Evolutionary conservation across 1,140 invertebrate genomes (phyloP).

Genomic region (Drosophila bipectinata): DNA sequence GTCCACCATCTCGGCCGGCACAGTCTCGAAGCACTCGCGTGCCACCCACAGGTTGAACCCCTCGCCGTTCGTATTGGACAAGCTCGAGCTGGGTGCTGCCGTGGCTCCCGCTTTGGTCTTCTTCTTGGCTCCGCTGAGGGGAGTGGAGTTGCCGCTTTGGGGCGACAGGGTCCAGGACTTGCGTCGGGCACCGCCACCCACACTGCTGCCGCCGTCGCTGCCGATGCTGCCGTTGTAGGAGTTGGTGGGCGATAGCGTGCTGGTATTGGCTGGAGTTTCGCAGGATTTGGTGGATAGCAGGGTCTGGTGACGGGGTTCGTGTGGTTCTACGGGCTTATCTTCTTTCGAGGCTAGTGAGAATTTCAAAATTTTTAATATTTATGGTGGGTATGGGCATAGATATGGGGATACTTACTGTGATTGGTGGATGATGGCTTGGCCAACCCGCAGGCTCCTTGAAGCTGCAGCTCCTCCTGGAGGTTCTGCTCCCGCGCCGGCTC

Average conservation of each 20-base stretch:
- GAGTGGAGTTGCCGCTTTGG: constrained; percentile 62
- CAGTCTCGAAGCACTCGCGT: constrained; percentile 78
- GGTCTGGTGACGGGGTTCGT: constrained; percentile 56
- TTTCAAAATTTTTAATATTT: not conserved
- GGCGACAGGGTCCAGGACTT: constrained; percentile 80
- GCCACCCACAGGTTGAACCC: constrained; percentile 80
- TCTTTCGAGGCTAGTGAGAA: not conserved
- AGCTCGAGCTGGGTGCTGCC: not conserved
- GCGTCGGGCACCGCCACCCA: constrained; percentile 73
- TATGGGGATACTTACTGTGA: constrained; percentile 18
- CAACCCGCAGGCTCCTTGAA: constrained; percentile 15
- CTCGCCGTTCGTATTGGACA: constrained; percentile 53
- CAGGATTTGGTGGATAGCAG: constrained; percentile 74
- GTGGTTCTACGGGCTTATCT: not conserved
- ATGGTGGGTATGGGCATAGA: too few species aligned
- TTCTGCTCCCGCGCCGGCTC: not conserved
- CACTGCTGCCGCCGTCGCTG: constrained; percentile 65
- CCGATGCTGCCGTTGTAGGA: constrained; percentile 79
- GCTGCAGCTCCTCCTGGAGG: constrained; percentile 3
- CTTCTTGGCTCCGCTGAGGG: constrained; percentile 62
- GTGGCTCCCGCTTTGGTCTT: constrained; percentile 42
- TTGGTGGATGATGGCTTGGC: constrained; percentile 4
- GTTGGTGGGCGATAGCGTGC: constrained; percentile 72
- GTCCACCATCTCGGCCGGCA: constrained; percentile 78
- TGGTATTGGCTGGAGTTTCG: constrained; percentile 53